Conservation (phyloP, 2,797 vertebrate genomes). For the Danio kyathit region DNA sequence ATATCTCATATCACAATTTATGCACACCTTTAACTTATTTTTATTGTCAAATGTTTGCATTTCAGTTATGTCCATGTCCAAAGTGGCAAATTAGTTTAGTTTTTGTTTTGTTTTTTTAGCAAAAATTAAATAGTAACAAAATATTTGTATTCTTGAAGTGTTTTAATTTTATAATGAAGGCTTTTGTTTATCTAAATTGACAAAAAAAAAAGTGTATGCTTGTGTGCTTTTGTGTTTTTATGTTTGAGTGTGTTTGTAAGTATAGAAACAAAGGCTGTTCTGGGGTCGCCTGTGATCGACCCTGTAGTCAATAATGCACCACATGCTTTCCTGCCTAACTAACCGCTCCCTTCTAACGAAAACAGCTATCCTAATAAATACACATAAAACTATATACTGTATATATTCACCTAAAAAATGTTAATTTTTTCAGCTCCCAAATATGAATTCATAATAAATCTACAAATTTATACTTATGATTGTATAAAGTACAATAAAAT, state of each 20-base stretch:
- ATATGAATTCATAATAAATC: too few species aligned
- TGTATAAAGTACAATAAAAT: too few species aligned
- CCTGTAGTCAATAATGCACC: slow-evolving; percentile 29
- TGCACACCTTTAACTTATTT: background rate
- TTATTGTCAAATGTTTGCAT: background rate
- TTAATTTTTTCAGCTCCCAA: background rate
- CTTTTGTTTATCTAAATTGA: background rate
- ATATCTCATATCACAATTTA: background rate
- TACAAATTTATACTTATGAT: too few species aligned
- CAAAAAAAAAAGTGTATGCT: background rate
- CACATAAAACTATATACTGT: background rate
- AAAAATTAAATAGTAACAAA: background rate
- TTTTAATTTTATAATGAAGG: background rate
- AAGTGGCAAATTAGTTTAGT: background rate
- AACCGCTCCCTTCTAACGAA: background rate
- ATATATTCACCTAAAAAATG: too few species aligned
- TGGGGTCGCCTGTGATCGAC: slow-evolving; percentile 30
- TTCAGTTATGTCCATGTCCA: background rate
- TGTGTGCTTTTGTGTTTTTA: background rate
- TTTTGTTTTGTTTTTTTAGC: background rate
- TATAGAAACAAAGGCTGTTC: slow-evolving; percentile 25
- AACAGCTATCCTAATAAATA: slow-evolving; percentile 23
- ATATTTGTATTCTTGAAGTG: too few species aligned
- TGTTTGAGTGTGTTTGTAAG: slow-evolving; percentile 8
- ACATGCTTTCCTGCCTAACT: slow-evolving; percentile 5